Evolutionary conservation across 1,140 invertebrate genomes (phyloP).

Genomic region (Brachionus calyciflorus): DNA sequence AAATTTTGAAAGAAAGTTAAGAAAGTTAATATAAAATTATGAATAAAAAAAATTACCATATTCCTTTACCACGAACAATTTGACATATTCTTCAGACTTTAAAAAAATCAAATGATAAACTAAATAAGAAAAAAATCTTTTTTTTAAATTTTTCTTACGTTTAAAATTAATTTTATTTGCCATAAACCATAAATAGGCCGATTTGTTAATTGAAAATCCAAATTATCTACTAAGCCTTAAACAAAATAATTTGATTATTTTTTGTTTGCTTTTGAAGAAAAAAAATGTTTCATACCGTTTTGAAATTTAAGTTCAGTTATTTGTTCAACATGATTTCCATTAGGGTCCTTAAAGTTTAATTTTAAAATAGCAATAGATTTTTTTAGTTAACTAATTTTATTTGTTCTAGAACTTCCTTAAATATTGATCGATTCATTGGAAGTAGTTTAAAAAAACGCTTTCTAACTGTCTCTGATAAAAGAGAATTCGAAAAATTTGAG

Average conservation of each 20-base stretch:
- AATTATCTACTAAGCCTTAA: background rate
- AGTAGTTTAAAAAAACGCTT: too few relatives aligned
- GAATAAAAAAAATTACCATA: background rate
- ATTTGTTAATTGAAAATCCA: background rate
- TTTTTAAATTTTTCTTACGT: background rate
- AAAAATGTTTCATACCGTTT: background rate
- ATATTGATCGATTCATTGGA: too few relatives aligned
- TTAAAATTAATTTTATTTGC: background rate
- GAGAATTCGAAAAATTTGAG: too few relatives aligned
- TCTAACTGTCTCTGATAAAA: too few relatives aligned
- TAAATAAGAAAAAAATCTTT: too few relatives aligned
- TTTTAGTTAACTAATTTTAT: too few relatives aligned
- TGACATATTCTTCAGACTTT: background rate
- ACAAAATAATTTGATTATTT: background rate
- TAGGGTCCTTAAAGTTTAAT: background rate
- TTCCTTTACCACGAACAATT: background rate
- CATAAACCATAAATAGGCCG: background rate
- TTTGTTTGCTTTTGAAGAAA: too few relatives aligned
- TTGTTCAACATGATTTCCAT: background rate
- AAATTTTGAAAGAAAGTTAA: background rate
- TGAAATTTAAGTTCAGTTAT: background rate
- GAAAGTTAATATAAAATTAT: background rate
- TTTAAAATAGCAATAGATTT: too few relatives aligned
- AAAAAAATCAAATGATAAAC: background rate
- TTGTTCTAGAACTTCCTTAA: too few relatives aligned